Base-by-base conservation (phyloP, 1,140 invertebrate genomes). In the Camponotus vicinus region DNA sequence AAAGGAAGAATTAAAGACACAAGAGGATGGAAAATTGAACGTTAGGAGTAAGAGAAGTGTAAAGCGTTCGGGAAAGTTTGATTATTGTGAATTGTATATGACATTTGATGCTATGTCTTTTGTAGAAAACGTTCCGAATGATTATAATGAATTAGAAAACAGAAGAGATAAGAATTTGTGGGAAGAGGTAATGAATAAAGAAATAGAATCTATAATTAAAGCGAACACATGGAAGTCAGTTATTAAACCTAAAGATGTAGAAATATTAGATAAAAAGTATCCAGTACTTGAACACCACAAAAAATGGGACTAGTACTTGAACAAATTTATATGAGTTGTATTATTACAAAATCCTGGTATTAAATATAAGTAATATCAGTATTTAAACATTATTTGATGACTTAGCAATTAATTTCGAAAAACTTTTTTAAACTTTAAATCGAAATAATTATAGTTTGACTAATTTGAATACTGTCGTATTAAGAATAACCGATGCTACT, bases 51-150 rank as follows among this genome's bases (percentile, higher is more conserved):
- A 21, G 21, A 21, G 45, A 71, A 7, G n/a, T 34, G 8, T 13
- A 34, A 69, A 32, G 7, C 1, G 1, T 27, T 27, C 69, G 18
- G 2, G n/a, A 55, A 55, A 21, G 21, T 71, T 55, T 27, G 34
- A 34, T 18, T 45, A 55, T 34, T 71, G 18, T 15, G 67, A 70
- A 49, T 32, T 70, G 21, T 70, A 70, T 70, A 70, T 70, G 67
- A 21, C 67, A 2, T 70, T 49, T 27, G 42, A 70, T 40, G 67
- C 42, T 21, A 21, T 27, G 21, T 70, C 61, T 63, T 63, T 32
- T 55, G 45, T 71, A 34, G 69, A 71, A 71, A 11, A 49, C 2
- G 45, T 71, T 52, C 69, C 15, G 1, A 71, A 71, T 2, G 6
- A 55, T 42, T 52, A 71, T 71, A 11, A 18, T 55, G 42, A 71